Evolutionary conservation across 2,113 vertebrate species (phyloP), one percentile per base, ranked within the genome.

Genomic region (Oryzias curvinotus): DNA sequence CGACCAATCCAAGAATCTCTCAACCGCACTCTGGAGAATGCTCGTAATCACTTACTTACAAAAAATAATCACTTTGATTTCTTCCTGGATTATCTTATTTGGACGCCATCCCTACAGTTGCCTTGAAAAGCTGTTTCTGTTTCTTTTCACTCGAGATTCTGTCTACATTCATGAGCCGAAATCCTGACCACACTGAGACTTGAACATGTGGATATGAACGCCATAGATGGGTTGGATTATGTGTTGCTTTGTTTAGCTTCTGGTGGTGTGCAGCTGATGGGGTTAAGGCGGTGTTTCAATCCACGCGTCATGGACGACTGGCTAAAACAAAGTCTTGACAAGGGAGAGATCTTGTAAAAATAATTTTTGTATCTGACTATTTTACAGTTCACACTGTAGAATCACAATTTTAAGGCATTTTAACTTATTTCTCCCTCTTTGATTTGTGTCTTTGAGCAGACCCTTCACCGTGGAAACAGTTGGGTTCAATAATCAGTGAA

Each of bases 1-100:
- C 5, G 50, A 46, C 68, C 26, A 23, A 68, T 81, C 65, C 75
- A 71, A 69, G 81, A 71, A 52, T 71, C 69, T 56, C 2, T 73
- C 75, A 60, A 83, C 84, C 72, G 62, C 56, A 72, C 59, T 3
- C 17, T 0, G 14, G 52, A 16, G 26, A 48, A 42, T 10, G 49
- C 28, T 57, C 52, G 60, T 73, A 36, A 74, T 75, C 56, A 47
- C 68, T 68, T 57, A 36, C 71, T 68, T 54, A 52, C 56, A 18
- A 62, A 70, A 63, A 59, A 74, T 56, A 53, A 65, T 52, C 46
- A 46, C 45, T 66, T 60, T 51, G 51, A 41, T 63, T 41, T 71
- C n/a, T 45, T 43, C 43, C 52, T 49, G 41, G 62, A 55, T 71
- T 42, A 58, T 68, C 46, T 8, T 18, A 36, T 48, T 16, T 48